Evolutionary conservation across 1,140 invertebrate genomes (phyloP).

Genomic region (Micrasema minimum): DNA sequence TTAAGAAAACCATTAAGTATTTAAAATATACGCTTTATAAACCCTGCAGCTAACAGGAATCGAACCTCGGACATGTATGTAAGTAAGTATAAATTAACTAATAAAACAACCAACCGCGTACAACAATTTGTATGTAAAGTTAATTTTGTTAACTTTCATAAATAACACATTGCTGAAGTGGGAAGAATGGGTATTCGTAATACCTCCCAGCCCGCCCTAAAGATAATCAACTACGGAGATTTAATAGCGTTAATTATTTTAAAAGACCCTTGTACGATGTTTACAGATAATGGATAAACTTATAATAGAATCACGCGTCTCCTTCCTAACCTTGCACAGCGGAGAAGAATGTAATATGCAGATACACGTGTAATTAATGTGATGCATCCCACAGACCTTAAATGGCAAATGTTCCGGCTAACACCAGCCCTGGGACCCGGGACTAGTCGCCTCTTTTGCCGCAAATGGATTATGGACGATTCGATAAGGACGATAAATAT

Average conservation of each 20-base stretch:
- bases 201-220: slow-evolving; percentile 1
- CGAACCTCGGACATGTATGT: no score
- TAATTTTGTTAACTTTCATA: slow-evolving; percentile 4
- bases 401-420: slow-evolving; percentile 19
- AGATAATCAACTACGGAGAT: slow-evolving; percentile 24
- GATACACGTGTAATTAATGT: slow-evolving; percentile 25
- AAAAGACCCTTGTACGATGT: slow-evolving; percentile 25
- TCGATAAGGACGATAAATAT: slow-evolving; percentile 27
- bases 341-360: slow-evolving; percentile 13
- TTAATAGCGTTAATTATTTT: slow-evolving; percentile 28
- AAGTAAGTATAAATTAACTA: no score
- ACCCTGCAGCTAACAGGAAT: no score
- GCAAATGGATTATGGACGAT: slow-evolving; percentile 18
- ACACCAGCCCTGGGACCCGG: no score
- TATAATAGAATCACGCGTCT: slow-evolving; percentile 17
- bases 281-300: slow-evolving; percentile 23
- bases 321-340: neutral
- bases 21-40: no score
- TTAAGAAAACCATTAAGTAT: no score
- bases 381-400: slow-evolving; percentile 11
- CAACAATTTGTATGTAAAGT: neutral
- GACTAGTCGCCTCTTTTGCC: neutral
- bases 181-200: slow-evolving; percentile 5
- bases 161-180: neutral
- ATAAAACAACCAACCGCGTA: no score